Evolutionary conservation across 1,140 invertebrate species (phyloP).

Genomic region (Heterodera carotae): DNA sequence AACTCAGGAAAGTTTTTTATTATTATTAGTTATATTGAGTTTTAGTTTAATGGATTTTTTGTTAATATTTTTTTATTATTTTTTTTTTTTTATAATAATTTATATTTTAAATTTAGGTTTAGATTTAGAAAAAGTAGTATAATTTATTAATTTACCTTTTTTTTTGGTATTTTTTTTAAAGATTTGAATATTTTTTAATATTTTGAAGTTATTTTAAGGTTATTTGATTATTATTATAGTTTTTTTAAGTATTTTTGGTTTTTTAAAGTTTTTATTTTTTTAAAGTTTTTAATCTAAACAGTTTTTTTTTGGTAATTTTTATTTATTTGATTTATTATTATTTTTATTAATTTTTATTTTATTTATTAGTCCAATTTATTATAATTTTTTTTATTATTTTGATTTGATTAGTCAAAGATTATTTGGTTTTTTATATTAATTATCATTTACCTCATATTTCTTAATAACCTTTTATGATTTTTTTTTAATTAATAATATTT

Average conservation of each 20-base stretch:
- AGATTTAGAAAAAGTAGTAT: constrained; percentile 8
- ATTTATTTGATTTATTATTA: constrained; percentile 8
- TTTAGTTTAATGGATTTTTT: constrained; percentile 8
- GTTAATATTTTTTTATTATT: constrained; percentile 8
- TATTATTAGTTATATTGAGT: constrained; percentile 8
- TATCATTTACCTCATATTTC: constrained; percentile 43
- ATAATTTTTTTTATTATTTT: constrained; percentile 41
- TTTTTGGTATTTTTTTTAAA: constrained; percentile 8
- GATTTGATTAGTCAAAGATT: constrained; percentile 23
- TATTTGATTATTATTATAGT: constrained; percentile 8
- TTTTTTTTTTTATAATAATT: constrained; percentile 8
- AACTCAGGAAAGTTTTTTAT: constrained; percentile 7
- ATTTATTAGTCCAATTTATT: constrained; percentile 22
- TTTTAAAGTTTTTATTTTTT: constrained; percentile 7
- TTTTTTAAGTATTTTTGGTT: constrained; percentile 13
- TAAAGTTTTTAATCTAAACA: constrained; percentile 8
- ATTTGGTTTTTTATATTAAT: constrained; percentile 36
- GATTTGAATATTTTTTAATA: constrained; percentile 8
- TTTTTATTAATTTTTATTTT: constrained; percentile 8
- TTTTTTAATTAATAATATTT: constrained; percentile 42
- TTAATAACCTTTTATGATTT: constrained; percentile 40
- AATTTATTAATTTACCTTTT: constrained; percentile 8
- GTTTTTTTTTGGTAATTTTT: constrained; percentile 8
- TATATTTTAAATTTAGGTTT: constrained; percentile 8
- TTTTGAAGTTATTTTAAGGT: constrained; percentile 8